Conservation (phyloP, 2,888 invertebrate species). For the Sphinx pinastri region DNA sequence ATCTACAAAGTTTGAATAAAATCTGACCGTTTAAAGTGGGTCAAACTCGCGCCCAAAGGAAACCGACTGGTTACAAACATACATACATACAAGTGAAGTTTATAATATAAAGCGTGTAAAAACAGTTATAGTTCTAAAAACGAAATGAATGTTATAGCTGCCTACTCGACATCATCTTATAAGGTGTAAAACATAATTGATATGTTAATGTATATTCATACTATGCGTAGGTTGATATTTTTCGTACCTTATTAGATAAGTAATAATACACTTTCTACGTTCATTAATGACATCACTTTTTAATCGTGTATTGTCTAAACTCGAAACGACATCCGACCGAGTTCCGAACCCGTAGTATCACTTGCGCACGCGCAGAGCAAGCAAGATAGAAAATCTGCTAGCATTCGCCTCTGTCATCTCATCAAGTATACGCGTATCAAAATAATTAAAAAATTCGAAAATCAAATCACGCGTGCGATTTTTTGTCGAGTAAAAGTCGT, state of each 20-base stretch:
- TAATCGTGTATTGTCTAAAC: not conserved
- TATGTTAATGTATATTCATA: no score
- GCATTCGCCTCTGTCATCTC: slow-evolving; percentile 62
- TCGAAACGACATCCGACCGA: slow-evolving; percentile 25
- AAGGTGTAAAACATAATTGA: not conserved
- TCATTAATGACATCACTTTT: not conserved
- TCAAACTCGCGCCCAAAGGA: no score
- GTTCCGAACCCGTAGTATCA: slow-evolving; percentile 31
- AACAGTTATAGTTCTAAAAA: no score
- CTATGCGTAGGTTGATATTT: not conserved
- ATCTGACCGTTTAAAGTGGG: no score
- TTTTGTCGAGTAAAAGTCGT: slow-evolving; percentile 42
- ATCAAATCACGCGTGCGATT: slow-evolving; percentile 40
- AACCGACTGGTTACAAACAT: no score
- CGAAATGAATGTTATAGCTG: no score
- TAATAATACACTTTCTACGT: slow-evolving; percentile 15
- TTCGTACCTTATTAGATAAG: not conserved
- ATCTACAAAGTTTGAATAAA: no score
- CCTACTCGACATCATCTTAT: not conserved
- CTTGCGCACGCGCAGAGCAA: slow-evolving; percentile 36
- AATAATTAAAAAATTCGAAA: slow-evolving; percentile 40
- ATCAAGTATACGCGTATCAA: slow-evolving; percentile 49
- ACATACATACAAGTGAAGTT: no score
- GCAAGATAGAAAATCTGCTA: slow-evolving; percentile 40
- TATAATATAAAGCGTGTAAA: no score